Base-by-base conservation (phyloP, 1,140 invertebrate genomes). In the Phymorhynchus buccinoides region DNA sequence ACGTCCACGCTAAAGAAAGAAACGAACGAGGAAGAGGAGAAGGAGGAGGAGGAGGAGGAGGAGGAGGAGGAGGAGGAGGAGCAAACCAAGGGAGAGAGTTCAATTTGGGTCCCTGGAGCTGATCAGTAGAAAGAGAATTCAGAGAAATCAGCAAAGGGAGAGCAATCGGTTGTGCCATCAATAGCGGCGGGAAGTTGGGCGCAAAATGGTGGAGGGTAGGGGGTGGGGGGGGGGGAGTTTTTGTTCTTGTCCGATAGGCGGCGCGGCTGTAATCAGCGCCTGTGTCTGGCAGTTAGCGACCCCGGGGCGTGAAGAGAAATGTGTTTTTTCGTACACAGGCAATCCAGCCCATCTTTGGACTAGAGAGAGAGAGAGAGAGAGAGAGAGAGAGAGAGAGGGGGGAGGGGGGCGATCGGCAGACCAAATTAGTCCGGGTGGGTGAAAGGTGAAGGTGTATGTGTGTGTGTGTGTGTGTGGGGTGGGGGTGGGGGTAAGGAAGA, bases 161-260 rank as follows among this genome's bases (percentile, higher is more conserved):
- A 41, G 71, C 71, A 75, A 75, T 75, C 71, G 71, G 37, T 75
- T 6, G 66, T 71, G 66, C 66, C 66, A 71, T 71, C 66, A 71
- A 71, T 18, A 9, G 62, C 39, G 7, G 37, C 62, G 37, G 71
- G 71, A 75, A 75, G 71, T 22, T 41, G 71, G 35, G 71, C 71
- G 71, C 32, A 16, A 39, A 41, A 75, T n/a, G n/a, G n/a, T n/a
- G n/a, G n/a, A n/a, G n/a, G n/a, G n/a, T n/a, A n/a, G n/a, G n/a
- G n/a, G n/a, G n/a, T n/a, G n/a, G n/a, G n/a, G n/a, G n/a, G n/a
- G n/a, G n/a, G n/a, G n/a, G 71, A 22, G 71, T 75, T 75, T 73
- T 75, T 75, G 71, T 75, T 75, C 71, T 75, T 75, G 71, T 22
- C 71, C 71, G 56, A 62, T 62, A 62, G 56, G 56, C 56, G 56